These are phyloP conservation scores for Synergus japonicus DNA, from an alignment of 2,888 invertebrate species.

Conservation along the genomic window DNA sequence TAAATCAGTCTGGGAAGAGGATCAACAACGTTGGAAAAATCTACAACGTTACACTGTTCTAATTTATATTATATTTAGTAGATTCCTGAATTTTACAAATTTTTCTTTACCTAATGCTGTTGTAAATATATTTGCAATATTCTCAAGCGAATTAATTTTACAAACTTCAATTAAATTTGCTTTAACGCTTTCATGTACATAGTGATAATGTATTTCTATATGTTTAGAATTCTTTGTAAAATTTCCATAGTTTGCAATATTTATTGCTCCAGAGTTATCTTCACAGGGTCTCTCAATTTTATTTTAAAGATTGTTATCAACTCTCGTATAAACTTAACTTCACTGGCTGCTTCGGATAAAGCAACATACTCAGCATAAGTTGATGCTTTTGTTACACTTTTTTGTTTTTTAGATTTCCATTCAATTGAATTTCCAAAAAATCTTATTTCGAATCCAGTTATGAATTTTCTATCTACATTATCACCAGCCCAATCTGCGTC, in stretches of 20 bases:
- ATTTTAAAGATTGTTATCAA: constrained; percentile 55
- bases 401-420: background rate
- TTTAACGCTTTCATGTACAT: constrained; percentile 49
- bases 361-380: constrained; percentile 64
- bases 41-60: no score
- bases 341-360: constrained; percentile 52
- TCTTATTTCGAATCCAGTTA: constrained; percentile 51
- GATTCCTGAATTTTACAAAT: no score
- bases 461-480: constrained; percentile 51
- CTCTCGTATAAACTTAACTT: constrained; percentile 56
- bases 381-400: constrained; percentile 42
- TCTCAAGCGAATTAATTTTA: constrained; percentile 47
- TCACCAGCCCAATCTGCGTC: constrained; percentile 55
- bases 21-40: no score
- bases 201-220: constrained; percentile 52
- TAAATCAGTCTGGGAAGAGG: no score
- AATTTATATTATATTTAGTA: no score
- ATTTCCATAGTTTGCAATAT: constrained; percentile 42
- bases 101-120: constrained; percentile 21
- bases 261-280: constrained; percentile 47
- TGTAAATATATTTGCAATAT: constrained; percentile 46
- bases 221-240: constrained; percentile 51
- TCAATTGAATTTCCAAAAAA: constrained; percentile 39
- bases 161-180: constrained; percentile 47
- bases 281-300: constrained; percentile 57